phyloP scores from a whole-genome alignment of 2,797 vertebrate species.

The Esox lucius region DNA sequence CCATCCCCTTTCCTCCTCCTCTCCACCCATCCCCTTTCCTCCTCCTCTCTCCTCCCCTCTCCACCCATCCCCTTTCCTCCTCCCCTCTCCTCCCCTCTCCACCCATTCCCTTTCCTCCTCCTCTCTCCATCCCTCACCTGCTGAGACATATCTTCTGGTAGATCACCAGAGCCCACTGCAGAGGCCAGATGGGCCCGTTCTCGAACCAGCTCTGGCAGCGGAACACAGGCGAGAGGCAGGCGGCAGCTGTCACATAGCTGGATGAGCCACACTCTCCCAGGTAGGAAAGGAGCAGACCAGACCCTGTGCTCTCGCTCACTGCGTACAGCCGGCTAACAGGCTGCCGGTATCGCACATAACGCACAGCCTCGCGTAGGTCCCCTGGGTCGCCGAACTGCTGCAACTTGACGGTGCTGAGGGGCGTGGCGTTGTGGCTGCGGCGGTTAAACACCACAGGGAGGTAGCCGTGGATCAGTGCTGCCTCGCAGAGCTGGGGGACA shows the following conservation, averaged over 20 bases:
- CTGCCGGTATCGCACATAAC: slow-evolving; percentile 80
- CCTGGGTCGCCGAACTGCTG: slow-evolving; percentile 84
- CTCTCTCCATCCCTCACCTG: slow-evolving; percentile 66
- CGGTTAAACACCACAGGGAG: slow-evolving; percentile 84
- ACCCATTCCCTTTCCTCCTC: too few species aligned
- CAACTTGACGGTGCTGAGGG: slow-evolving; percentile 78
- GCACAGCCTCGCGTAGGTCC: slow-evolving; percentile 79
- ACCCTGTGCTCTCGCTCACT: slow-evolving; percentile 81
- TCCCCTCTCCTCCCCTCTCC: not conserved
- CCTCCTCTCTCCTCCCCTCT: not conserved
- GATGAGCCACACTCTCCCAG: slow-evolving; percentile 85
- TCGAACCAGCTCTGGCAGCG: slow-evolving; percentile 85
- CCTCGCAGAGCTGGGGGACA: slow-evolving; percentile 75
- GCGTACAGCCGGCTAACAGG: slow-evolving; percentile 78
- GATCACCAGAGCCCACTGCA: slow-evolving; percentile 71
- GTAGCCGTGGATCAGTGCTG: slow-evolving; percentile 77
- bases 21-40: too few species aligned
- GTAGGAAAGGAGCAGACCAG: slow-evolving; percentile 83
- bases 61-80: not conserved
- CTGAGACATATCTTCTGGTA: slow-evolving; percentile 83
- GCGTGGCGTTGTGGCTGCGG: slow-evolving; percentile 79
- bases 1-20: not conserved
- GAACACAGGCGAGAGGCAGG: slow-evolving; percentile 82
- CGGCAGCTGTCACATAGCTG: slow-evolving; percentile 81
- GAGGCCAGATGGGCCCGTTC: slow-evolving; percentile 71